phyloP scores from a whole-genome alignment of 2,113 vertebrate genomes.

The Mustelus asterias region DNA sequence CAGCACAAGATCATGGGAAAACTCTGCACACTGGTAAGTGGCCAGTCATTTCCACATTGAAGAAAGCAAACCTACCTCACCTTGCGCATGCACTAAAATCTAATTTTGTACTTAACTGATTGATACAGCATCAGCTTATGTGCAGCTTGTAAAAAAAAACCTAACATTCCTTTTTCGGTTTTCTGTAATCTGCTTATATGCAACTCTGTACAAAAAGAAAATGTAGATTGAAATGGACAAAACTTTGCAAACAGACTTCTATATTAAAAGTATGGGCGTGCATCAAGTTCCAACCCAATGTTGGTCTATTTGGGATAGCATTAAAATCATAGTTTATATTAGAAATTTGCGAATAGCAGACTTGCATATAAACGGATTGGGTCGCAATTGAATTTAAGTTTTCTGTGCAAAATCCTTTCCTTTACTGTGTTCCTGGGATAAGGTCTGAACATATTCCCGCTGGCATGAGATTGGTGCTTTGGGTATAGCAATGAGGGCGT shows the following conservation, averaged over 20 bases:
- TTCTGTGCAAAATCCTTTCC: not conserved
- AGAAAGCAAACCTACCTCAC: conserved; percentile 3
- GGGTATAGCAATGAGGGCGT: not conserved
- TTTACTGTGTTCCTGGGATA: conserved; percentile 11
- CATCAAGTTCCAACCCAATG: not conserved
- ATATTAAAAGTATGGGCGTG: not conserved
- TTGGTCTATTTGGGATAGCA: not conserved
- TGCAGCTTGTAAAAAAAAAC: conserved; percentile 13
- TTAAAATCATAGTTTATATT: not conserved
- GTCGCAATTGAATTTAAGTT: not conserved
- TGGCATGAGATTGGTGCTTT: conserved; percentile 1
- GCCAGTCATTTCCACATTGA: conserved; percentile 17
- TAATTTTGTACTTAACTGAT: not conserved
- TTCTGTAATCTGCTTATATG: conserved; percentile 26
- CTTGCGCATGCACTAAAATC: conserved; percentile 18
- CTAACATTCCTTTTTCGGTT: not conserved
- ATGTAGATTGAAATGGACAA: not conserved
- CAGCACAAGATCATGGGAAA: conserved; percentile 38
- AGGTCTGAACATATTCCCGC: not conserved
- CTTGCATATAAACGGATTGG: conserved; percentile 29
- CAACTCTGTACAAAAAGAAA: not conserved
- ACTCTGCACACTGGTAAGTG: conserved; percentile 31
- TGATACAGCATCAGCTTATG: not conserved
- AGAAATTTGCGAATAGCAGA: not conserved
- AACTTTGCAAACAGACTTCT: not conserved